A percentile compares a stretch with the other conserved stretches of the same genome.
Evolutionary conservation across 2,888 invertebrate species (phyloP).

Genomic region (Lymantria monacha): DNA sequence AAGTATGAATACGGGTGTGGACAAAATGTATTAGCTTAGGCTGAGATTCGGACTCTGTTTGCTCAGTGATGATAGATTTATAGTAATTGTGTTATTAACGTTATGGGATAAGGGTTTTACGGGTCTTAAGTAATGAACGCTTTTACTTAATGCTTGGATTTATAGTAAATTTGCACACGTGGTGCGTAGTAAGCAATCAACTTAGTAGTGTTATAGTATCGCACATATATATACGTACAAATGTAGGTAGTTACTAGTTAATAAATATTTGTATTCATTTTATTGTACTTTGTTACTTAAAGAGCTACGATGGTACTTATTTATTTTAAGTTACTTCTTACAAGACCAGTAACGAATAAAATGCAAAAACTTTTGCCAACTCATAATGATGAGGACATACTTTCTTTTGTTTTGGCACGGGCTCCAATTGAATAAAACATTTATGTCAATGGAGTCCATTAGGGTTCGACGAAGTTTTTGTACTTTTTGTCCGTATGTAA

Average conservation of each 20-base stretch:
- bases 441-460: conserved; percentile 78
- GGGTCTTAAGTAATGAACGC: conserved; percentile 81
- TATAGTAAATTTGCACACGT: conserved; percentile 74
- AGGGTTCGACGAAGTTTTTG: conserved; percentile 61
- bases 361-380: conserved; percentile 69
- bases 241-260: too few species aligned
- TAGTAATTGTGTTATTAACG: conserved; percentile 83
- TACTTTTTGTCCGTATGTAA: conserved; percentile 47
- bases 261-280: background rate
- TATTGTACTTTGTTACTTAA: conserved; percentile 6
- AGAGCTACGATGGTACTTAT: conserved; percentile 25
- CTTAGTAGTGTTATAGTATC: conserved; percentile 35
- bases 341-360: conserved; percentile 62
- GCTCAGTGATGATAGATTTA: conserved; percentile 81
- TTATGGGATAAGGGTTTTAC: conserved; percentile 82
- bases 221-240: conserved; percentile 12
- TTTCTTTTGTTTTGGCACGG: conserved; percentile 75
- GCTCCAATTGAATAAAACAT: conserved; percentile 78
- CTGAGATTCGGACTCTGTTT: conserved; percentile 81
- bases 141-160: conserved; percentile 77
- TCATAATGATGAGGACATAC: conserved; percentile 73
- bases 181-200: conserved; percentile 57
- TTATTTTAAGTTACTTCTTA: conserved; percentile 51
- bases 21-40: conserved; percentile 83
- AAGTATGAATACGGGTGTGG: conserved; percentile 82